phyloP scores from a whole-genome alignment of 2,888 invertebrate species.

The Ommatoiulus sabulosus region DNA sequence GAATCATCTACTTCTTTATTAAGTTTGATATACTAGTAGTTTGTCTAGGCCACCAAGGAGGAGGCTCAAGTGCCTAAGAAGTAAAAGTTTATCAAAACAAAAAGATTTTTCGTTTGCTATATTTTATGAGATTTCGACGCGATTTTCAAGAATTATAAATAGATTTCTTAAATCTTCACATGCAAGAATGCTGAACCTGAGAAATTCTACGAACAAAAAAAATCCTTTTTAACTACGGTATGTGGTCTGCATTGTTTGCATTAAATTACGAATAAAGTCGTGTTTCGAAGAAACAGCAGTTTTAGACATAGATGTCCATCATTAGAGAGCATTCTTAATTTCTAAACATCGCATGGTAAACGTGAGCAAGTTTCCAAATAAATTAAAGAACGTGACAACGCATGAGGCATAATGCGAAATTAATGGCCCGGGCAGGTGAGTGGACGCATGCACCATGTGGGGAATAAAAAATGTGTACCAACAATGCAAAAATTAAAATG shows the following conservation, averaged over 20 bases:
- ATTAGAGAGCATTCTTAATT: background rate
- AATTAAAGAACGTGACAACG: background rate
- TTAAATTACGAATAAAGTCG: background rate
- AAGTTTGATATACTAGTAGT: too few species aligned
- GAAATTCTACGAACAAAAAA: too few species aligned
- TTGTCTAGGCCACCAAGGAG: too few species aligned
- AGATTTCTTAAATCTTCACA: too few species aligned
- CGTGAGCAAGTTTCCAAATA: constrained; percentile 18
- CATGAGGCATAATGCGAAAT: background rate
- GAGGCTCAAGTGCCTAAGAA: too few species aligned
- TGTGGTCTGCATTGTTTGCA: background rate
- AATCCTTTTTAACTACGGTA: background rate
- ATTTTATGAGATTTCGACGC: too few species aligned
- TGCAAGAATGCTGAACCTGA: too few species aligned
- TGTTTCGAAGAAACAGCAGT: background rate
- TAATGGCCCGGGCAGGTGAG: background rate
- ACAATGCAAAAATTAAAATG: constrained; percentile 33
- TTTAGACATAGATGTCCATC: background rate
- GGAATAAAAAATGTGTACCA: background rate
- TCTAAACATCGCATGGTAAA: background rate
- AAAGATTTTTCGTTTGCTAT: too few species aligned
- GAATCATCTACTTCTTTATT: too few species aligned
- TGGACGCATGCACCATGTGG: background rate
- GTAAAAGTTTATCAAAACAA: too few species aligned
- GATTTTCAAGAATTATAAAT: too few species aligned